Base-by-base conservation (phyloP, 1,140 invertebrate genomes). In the Apis cerana region DNA sequence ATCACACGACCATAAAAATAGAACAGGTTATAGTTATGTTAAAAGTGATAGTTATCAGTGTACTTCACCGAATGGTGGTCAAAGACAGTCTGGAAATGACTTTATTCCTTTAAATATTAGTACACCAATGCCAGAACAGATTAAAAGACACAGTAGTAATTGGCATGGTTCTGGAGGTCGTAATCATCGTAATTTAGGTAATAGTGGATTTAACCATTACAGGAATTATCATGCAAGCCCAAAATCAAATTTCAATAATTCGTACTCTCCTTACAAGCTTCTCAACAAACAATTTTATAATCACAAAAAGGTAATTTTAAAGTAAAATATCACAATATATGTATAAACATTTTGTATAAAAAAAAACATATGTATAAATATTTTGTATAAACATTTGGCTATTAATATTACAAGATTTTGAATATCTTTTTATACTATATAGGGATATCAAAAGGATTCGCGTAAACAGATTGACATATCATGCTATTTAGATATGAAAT, bases 101-200 rank as follows among this genome's bases (percentile, higher is more conserved):
- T 92, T 90, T 80, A 92, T 92, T 65, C 89, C 91, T 0, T 84
- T 92, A 7, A 74, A 85, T n/a, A 69, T 74, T 9, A 90, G 85
- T 75, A 81, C 87, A 27, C 86, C 91, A 1, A 15, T 76, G 7
- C 58, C 74, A 61, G 67, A 81, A 4, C 48, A 85, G 33, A 43
- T 7, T 12, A 89, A 85, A 43, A 70, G 69, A 13, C 27, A 48
- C 2, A 23, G 61, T 65, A 72, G 77, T 72, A 85, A 82, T 80
- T 75, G 83, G 81, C 50, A 84, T 27, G 64, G 56, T 52, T 75
- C 76, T 27, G 68, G 75, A 54, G 58, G 75, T 65, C 56, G 78
- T 52, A 79, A 56, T 85, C 62, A 70, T 68, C 59, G 58, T 64
- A 83, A 85, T 56, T 85, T 79, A 52, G 72, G 81, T 79, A 85